These are phyloP conservation scores for Pseudomyrmex flavicornis DNA, from an alignment of 1,140 invertebrate genomes.

Conservation along the genomic window DNA sequence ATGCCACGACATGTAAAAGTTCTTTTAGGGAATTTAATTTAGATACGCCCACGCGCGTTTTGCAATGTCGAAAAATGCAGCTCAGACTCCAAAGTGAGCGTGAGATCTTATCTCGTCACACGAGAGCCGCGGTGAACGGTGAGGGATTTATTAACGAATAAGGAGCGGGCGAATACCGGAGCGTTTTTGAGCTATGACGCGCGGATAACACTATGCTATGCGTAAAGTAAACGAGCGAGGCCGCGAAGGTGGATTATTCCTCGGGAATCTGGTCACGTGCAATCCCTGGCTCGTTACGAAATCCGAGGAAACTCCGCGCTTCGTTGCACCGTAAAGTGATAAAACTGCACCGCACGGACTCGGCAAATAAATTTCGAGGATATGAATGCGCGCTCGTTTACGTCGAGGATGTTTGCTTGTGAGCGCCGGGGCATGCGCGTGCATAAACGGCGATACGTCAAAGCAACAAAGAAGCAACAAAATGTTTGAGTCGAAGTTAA, in stretches of 20 bases:
- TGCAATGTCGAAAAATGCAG: conserved; percentile 21
- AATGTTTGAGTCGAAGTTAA: no score
- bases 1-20: neutral
- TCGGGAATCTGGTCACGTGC: conserved; percentile 38
- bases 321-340: conserved; percentile 34
- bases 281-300: conserved; percentile 32
- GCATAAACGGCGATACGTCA: neutral
- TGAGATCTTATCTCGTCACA: conserved; percentile 23
- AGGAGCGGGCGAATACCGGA: neutral
- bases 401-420: neutral
- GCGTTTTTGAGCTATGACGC: conserved; percentile 6
- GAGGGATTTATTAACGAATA: conserved; percentile 20
- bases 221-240: conserved; percentile 13
- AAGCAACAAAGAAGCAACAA: neutral
- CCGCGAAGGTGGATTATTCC: conserved; percentile 27
- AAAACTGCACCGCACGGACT: neutral
- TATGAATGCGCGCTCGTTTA: neutral
- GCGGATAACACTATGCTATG: conserved; percentile 11
- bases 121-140: neutral
- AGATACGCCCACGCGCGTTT: neutral
- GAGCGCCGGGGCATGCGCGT: neutral
- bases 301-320: conserved; percentile 45
- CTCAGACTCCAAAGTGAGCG: neutral
- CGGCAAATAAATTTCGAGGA: conserved; percentile 22
- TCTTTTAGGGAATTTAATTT: neutral